Evolutionary conservation across 1,140 invertebrate species (phyloP), one percentile per base, ranked within the genome.

Genomic region (Aphelenchoides fujianensis): DNA sequence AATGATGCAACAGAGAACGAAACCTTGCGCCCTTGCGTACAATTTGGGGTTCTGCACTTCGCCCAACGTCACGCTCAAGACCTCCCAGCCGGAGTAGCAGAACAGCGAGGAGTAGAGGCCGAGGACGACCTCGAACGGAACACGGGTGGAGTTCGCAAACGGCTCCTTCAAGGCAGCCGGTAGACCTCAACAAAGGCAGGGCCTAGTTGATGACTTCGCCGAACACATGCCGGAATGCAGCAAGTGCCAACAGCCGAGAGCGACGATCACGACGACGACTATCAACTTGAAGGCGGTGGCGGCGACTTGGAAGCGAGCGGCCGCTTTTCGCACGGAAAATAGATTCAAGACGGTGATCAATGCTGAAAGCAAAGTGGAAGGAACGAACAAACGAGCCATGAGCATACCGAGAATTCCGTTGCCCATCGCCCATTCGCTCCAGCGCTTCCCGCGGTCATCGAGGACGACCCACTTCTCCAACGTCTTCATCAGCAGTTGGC

Each of bases 21-120:
- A 36, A 12, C 53, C 1, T 66, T 19, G 23, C 1, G n/a, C n/a
- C n/a, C n/a, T n/a, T 19, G 3, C 63, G n/a, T 12, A 66, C 63
- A 66, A 9, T 0, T 35, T 35, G 12, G 61, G 70, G 57, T 68
- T 69, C 59, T 68, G 31, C n/a, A 71, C 59, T 34, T 71, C 70
- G 12, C 59, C 64, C 34, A 67, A 68, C 0, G 23, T 66, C 32
- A 70, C 30, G 37, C 68, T 71, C 19, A 71, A 34, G 19, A 70
- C 53, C 30, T 71, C 70, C 31, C 36, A 71, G 2, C 71, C 71
- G 63, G 31, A 62, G 34, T 72, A 72, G 31, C 53, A 19, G 41
- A 74, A 72, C 27, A 72, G 36, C 19, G 68, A 36, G 1, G 52
- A 27, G 36, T 74, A 72, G 5, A 72, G 28, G 30, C 70, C 71